These are phyloP conservation scores for Drymonia ruficornis DNA, from an alignment of 2,888 invertebrate species.

Conservation along the genomic window DNA sequence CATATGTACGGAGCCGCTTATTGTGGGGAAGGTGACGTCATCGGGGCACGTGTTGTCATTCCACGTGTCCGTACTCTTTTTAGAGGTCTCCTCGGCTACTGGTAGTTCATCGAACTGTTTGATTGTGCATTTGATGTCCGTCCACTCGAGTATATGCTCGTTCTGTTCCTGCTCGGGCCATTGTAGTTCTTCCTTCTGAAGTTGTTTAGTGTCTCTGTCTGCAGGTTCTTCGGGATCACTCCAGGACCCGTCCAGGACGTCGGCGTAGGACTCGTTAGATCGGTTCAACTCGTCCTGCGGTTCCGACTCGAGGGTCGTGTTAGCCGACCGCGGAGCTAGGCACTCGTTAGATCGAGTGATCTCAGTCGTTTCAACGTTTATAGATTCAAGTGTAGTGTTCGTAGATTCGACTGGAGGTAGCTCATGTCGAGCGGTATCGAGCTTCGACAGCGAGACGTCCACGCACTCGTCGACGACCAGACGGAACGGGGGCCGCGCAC, in stretches of 20 bases:
- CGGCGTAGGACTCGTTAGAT: constrained; percentile 80
- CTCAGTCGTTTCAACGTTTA: constrained; percentile 32
- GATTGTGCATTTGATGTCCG: constrained; percentile 56
- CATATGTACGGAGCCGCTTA: constrained; percentile 90
- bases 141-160: constrained; percentile 58
- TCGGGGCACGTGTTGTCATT: constrained; percentile 92
- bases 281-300: constrained; percentile 65
- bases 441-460: not conserved
- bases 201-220: constrained; percentile 24
- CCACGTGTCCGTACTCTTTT: constrained; percentile 88
- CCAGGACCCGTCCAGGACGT: constrained; percentile 72
- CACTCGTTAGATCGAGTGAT: constrained; percentile 74
- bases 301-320: constrained; percentile 69
- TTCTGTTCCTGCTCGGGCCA: constrained; percentile 39
- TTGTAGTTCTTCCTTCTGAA: not conserved
- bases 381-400: constrained; percentile 47
- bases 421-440: not conserved
- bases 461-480: not conserved
- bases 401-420: constrained; percentile 43
- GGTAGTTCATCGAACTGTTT: constrained; percentile 21
- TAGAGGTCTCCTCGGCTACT: constrained; percentile 43
- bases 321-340: constrained; percentile 65
- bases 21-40: constrained; percentile 92
- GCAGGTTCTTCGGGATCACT: constrained; percentile 58
- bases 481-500: not conserved